Conservation (phyloP, 2,888 invertebrate genomes). For the Colletes collaris region DNA sequence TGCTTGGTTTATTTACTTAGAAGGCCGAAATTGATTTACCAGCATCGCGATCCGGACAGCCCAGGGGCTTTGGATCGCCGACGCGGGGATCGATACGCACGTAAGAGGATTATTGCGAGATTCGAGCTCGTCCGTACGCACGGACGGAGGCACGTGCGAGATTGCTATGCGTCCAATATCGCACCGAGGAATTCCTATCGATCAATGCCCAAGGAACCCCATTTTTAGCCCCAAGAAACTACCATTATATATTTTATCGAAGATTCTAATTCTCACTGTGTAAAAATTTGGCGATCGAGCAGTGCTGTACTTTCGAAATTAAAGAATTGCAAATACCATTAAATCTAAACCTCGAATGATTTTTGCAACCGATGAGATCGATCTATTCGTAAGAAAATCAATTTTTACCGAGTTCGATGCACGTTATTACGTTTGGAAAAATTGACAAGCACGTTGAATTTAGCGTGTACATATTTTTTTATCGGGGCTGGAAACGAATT, state of each 20-base stretch:
- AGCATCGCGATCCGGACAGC: too few relatives aligned
- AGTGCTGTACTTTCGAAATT: too few relatives aligned
- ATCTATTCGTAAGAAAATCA: too few relatives aligned
- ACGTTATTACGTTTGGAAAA: too few relatives aligned
- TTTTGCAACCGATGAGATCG: too few relatives aligned
- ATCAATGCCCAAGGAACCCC: background rate
- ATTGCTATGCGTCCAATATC: constrained; percentile 49
- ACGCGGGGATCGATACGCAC: constrained; percentile 26
- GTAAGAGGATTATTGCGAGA: constrained; percentile 35
- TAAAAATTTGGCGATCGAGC: too few relatives aligned
- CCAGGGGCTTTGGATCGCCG: background rate
- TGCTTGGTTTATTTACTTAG: constrained; percentile 49
- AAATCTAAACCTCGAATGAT: too few relatives aligned
- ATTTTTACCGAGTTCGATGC: too few relatives aligned
- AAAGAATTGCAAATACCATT: too few relatives aligned
- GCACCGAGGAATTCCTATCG: constrained; percentile 44
- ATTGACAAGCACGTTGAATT: background rate
- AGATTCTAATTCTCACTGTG: too few relatives aligned
- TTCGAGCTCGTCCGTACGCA: constrained; percentile 17
- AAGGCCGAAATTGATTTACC: constrained; percentile 43
- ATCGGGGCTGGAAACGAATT: constrained; percentile 1
- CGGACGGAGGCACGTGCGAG: constrained; percentile 31
- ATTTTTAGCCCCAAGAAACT: too few relatives aligned
- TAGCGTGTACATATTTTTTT: background rate
- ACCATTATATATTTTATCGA: too few relatives aligned